Base-by-base conservation (phyloP, 1,140 invertebrate species). In the Halesus radiatus region DNA sequence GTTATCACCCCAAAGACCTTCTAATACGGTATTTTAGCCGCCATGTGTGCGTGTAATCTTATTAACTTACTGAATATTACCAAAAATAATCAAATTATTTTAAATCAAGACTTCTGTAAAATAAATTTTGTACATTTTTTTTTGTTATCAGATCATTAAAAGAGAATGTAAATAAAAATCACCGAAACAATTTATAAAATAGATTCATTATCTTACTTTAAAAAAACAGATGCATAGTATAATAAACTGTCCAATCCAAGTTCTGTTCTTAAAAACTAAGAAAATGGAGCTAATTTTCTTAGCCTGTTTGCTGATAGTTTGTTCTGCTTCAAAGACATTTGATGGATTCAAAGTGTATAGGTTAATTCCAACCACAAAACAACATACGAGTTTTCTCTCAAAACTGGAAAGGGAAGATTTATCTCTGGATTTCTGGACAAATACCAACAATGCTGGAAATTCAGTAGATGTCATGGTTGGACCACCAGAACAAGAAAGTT, bases 401-500 rank as follows among this genome's bases (percentile, higher is more conserved):
- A 56, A 1, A 3, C 20, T 82, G 22, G 75, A 81, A 52, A 3
- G n/a, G 0, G 60, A 56, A 37, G 58, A 80, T 29, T 58, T 78
- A n/a, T 56, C 64, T 54, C 22, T 80, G 50, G 79, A 82, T 52
- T 84, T 84, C 66, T 84, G 84, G 84, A 56, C 18, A 13, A 78
- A 62, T 52, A 52, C 75, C 62, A 45, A 81, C 81, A 37, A 23
- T 86, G 13, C 78, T 84, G 70, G 85, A 85, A n/a, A 84, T 86
- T 81, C 85, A 86, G 15, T 87, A 85, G 84, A 80, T 82, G 81
- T 85, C 60, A 81, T 81, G 77, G 80, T 81, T 1, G 8, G 18
- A 13, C 81, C 81, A 3, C 22, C 10, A 29, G 60, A 79, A 7
- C 73, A 79, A 50, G 58, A 45, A 1, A 37, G 32, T 16, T 81